Evolutionary conservation across 2,888 invertebrate genomes (phyloP).

Genomic region (Sarcophaga subvicina): DNA sequence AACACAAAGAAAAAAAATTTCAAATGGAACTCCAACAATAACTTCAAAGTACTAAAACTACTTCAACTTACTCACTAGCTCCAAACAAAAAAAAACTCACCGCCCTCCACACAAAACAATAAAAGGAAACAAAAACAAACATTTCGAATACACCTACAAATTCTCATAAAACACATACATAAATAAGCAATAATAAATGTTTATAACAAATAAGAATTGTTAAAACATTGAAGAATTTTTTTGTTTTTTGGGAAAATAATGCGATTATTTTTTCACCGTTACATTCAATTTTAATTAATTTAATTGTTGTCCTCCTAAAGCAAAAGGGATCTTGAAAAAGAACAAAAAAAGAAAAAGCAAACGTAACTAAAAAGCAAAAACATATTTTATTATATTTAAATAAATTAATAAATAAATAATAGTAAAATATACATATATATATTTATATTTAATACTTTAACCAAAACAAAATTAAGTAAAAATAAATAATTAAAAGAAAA

Average conservation of each 20-base stretch:
- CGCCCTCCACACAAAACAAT: not conserved
- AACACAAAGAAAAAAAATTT: constrained; percentile 40
- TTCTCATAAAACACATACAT: not conserved
- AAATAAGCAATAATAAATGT: constrained; percentile 2
- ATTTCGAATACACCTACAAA: not conserved
- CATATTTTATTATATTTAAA: constrained; percentile 53
- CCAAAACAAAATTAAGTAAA: not conserved
- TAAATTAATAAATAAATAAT: constrained; percentile 24
- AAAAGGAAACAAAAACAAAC: not conserved
- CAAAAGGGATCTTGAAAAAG: not conserved
- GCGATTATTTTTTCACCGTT: constrained; percentile 9
- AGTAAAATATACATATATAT: constrained; percentile 26
- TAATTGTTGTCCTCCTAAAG: not conserved
- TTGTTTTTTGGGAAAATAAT: not conserved
- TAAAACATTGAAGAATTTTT: not conserved
- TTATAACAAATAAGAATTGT: constrained; percentile 28
- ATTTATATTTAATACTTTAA: constrained; percentile 2
- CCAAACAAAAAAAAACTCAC: not conserved
- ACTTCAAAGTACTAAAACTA: not conserved
- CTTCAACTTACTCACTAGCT: not conserved
- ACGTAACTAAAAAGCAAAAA: constrained; percentile 51
- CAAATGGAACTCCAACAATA: constrained; percentile 61
- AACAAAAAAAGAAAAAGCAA: constrained; percentile 40
- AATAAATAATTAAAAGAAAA: constrained; percentile 3
- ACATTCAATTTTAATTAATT: not conserved